Evolutionary conservation across 2,888 invertebrate species (phyloP).

Genomic region (Anorthoa munda): DNA sequence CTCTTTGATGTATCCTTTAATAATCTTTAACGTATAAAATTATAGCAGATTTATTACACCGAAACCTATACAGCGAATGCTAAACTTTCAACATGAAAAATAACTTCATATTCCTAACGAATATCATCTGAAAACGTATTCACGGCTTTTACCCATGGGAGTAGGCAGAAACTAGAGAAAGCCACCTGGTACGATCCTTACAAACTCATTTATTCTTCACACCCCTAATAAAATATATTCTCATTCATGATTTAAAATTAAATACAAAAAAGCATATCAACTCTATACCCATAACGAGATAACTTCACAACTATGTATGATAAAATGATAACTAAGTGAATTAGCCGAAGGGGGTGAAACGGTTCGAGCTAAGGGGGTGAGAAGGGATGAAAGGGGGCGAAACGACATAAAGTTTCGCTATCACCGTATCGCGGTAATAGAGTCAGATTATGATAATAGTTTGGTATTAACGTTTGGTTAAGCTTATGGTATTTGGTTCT

Average conservation of each 20-base stretch:
- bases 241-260: neutral
- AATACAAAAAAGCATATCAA: slow-evolving; percentile 5
- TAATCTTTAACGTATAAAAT: neutral
- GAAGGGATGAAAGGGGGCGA: slow-evolving; percentile 30
- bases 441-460: slow-evolving; percentile 57
- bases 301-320: slow-evolving; percentile 53
- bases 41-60: neutral
- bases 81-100: neutral
- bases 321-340: slow-evolving; percentile 51
- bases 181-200: too few species aligned
- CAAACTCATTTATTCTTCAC: too few species aligned
- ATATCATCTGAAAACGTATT: neutral
- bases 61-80: neutral
- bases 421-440: slow-evolving; percentile 51
- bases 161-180: too few species aligned
- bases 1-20: neutral
- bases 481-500: slow-evolving; percentile 26
- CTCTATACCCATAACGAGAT: slow-evolving; percentile 32
- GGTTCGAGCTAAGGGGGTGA: slow-evolving; percentile 23
- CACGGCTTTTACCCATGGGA: too few species aligned
- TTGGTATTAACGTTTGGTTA: slow-evolving; percentile 35
- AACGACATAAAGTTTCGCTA: slow-evolving; percentile 56
- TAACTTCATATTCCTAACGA: neutral
- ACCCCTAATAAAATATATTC: neutral
- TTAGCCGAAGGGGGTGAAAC: slow-evolving; percentile 31